A percentile compares a stretch with the other conserved stretches of the same genome.
These are phyloP conservation scores for Girardinus metallicus DNA, from an alignment of 2,797 vertebrate species.

Conservation along the genomic window DNA sequence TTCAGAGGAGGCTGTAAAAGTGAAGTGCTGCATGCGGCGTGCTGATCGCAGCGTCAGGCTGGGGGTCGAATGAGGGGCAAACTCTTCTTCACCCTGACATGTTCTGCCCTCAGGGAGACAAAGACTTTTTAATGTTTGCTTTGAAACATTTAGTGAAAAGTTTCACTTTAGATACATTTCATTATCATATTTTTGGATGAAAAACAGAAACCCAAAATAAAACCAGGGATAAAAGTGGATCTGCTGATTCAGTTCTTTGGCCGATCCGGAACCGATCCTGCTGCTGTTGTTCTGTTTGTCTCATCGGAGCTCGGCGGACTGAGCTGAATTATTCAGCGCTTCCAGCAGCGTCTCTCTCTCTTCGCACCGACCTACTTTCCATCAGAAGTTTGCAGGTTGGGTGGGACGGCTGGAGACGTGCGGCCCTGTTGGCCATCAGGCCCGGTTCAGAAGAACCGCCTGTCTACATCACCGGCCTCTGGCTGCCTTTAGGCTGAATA, in stretches of 20 bases:
- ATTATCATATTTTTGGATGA: background rate
- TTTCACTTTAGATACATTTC: background rate
- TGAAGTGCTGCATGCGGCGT: constrained; percentile 66
- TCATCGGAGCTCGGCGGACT: constrained; percentile 68
- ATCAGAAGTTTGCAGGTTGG: constrained; percentile 61
- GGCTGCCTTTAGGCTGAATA: constrained; percentile 8
- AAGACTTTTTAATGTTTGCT: constrained; percentile 6
- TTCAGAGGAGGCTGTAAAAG: constrained; percentile 68
- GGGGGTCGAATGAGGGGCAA: constrained; percentile 35
- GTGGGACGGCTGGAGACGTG: constrained; percentile 27
- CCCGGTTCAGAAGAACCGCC: constrained; percentile 17
- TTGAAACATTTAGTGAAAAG: background rate
- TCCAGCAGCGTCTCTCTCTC: constrained; percentile 60
- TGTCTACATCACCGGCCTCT: constrained; percentile 13
- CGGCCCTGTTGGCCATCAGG: constrained; percentile 32
- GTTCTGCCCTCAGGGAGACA: constrained; percentile 20
- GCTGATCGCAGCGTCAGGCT: constrained; percentile 53
- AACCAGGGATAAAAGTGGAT: background rate
- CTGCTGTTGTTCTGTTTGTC: constrained; percentile 69
- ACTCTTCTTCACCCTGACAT: constrained; percentile 32
- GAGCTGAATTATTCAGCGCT: constrained; percentile 78
- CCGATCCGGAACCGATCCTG: constrained; percentile 43
- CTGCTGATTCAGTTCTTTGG: constrained; percentile 27
- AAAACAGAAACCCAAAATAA: background rate
- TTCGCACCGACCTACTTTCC: constrained; percentile 67